Evolutionary conservation across 2,888 invertebrate genomes (phyloP).

Genomic region (Lymantria dispar): DNA sequence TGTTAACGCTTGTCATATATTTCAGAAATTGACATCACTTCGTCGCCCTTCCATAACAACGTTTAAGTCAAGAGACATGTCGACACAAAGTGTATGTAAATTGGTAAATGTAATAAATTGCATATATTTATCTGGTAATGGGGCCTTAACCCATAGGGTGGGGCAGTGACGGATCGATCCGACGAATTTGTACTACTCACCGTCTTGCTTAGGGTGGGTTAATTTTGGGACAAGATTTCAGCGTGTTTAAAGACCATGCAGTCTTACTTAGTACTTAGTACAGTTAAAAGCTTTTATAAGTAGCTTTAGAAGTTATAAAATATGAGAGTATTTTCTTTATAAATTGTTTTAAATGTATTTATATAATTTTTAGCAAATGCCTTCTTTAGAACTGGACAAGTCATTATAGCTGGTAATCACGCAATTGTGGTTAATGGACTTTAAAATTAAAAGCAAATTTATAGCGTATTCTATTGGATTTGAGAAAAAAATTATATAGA

Average conservation of each 20-base stretch:
- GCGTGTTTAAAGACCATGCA: neutral
- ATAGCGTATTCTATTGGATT: no score
- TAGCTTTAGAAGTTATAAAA: neutral
- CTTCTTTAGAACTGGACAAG: neutral
- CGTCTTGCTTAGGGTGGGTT: conserved; percentile 33
- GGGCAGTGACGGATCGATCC: conserved; percentile 49
- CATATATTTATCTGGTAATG: conserved; percentile 77
- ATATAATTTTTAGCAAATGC: neutral
- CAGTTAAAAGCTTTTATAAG: neutral
- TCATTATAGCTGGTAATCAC: neutral
- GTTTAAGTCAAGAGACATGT: conserved; percentile 67
- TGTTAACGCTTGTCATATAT: conserved; percentile 5
- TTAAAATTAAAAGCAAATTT: no score
- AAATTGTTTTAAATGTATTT: neutral
- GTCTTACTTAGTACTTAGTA: neutral
- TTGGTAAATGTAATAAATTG: conserved; percentile 81
- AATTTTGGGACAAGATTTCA: conserved; percentile 17
- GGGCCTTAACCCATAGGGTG: conserved; percentile 65
- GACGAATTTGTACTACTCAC: conserved; percentile 32
- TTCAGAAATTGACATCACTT: conserved; percentile 33
- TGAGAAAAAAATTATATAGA: no score
- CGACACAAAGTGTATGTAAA: conserved; percentile 76
- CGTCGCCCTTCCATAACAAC: conserved; percentile 53
- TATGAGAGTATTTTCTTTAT: neutral
- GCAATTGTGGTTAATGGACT: no score